phyloP scores from a whole-genome alignment of 2,797 vertebrate genomes.

The Protosalanx chinensis region DNA sequence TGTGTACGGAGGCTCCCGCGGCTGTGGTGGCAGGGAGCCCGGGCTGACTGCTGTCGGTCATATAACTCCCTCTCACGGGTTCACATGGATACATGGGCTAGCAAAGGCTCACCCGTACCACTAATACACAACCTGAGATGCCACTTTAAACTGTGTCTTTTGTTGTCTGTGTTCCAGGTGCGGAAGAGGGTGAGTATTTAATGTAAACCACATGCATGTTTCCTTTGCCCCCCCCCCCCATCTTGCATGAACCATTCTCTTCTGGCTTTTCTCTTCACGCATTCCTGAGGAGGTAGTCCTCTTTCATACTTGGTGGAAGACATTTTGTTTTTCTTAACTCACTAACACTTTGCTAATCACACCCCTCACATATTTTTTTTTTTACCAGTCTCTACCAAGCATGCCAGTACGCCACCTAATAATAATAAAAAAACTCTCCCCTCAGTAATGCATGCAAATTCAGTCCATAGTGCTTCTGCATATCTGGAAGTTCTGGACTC shows the following conservation, averaged over 20 bases:
- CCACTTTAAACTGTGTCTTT: neutral
- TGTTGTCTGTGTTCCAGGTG: conserved; percentile 16
- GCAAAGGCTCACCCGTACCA: neutral
- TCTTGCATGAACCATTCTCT: neutral
- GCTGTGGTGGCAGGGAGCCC: conserved; percentile 43
- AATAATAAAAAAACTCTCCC: neutral
- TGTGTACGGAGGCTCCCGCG: conserved; percentile 32
- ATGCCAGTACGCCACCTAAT: neutral
- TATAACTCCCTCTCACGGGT: conserved; percentile 12
- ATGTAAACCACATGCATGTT: no score
- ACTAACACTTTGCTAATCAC: neutral
- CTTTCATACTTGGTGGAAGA: neutral
- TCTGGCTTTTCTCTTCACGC: neutral
- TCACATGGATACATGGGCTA: neutral
- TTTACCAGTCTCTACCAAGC: neutral
- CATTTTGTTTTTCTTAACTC: neutral
- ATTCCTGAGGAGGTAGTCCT: neutral
- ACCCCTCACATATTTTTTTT: neutral
- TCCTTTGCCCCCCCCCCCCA: no score
- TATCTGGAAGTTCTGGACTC: neutral
- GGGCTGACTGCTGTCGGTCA: conserved; percentile 19
- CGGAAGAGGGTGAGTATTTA: conserved; percentile 13
- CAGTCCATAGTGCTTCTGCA: neutral
- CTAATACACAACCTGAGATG: neutral
- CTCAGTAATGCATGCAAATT: neutral